Percentiles rank a stretch among this genome's conserved stretches.
These are phyloP conservation scores for Myrmophylax atrothorax DNA, from an alignment of 2,113 vertebrate genomes.

Conservation along the genomic window DNA sequence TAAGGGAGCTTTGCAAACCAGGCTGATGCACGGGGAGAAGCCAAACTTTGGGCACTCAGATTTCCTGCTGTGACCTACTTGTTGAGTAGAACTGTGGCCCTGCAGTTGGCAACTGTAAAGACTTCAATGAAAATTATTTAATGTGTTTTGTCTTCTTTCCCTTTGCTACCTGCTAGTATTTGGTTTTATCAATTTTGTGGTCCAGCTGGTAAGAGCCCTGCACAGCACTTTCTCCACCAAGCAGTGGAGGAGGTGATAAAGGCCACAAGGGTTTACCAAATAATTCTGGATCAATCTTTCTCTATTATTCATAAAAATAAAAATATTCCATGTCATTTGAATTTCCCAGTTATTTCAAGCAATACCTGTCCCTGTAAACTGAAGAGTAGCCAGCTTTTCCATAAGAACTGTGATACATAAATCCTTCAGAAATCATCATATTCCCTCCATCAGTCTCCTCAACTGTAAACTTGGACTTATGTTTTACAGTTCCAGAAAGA, in stretches of 20 bases:
- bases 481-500: neutral
- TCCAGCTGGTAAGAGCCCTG: neutral
- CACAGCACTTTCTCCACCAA: neutral
- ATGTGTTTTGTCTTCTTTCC: neutral
- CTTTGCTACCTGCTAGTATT: neutral
- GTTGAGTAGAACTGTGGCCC: neutral
- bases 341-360: neutral
- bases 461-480: neutral
- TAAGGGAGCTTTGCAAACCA: neutral
- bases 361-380: neutral
- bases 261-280: neutral
- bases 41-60: neutral
- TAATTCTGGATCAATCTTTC: neutral
- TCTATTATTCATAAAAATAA: neutral
- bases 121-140: neutral
- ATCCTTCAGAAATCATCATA: neutral
- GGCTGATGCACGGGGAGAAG: neutral
- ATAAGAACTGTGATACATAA: neutral
- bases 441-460: neutral
- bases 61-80: neutral
- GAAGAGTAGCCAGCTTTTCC: neutral
- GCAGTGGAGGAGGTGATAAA: neutral
- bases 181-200: neutral
- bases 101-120: neutral
- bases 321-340: neutral